Base-by-base conservation (phyloP, 2,113 vertebrate species). In the Edolisoma coerulescens region DNA sequence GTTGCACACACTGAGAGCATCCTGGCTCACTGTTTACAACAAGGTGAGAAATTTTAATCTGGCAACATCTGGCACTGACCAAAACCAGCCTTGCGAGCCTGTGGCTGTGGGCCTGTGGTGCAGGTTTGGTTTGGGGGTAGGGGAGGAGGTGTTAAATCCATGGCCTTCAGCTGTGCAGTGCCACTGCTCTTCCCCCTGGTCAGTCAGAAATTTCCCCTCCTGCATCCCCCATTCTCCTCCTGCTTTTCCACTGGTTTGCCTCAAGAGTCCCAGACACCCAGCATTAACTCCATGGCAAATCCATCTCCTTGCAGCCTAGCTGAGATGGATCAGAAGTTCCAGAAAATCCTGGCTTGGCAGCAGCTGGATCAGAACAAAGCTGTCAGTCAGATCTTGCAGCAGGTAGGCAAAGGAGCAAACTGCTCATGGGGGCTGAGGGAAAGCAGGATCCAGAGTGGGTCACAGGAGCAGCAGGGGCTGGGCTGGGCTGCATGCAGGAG, bases 331-430 rank as follows among this genome's bases (percentile, higher is more conserved):
- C 98, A 96, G 96, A 99, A 98, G 79, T 99, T 99, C 97, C 99
- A 99, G 87, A 98, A 98, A 70, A 98, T 99, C 93, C 97, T 99
- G 87, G 97, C 98, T 1, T 98, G 99, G 95, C 99, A 99, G 87
- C 98, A 99, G 95, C 97, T 99, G 97, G 99, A 99, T 93, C 99
- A 99, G 97, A 99, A 96, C 95, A 99, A 99, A 97, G 99, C 99
- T 79, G 98, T 99, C 45, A 96, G 98, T 84, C 98, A 99, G 74
- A 99, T 99, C 96, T 95, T 99, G 79, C 98, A 99, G 96, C 98
- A 99, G 99, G 99, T 99, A 97, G 93, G 97, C 14, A 23, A 45
- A 65, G 70, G 71, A 54, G 21, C 20, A 70, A 67, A 70, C 22
- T 76, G 73, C 39, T 16, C 16, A 0, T 10, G 11, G 27, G 42